Evolutionary conservation across 1,140 invertebrate genomes (phyloP).

Genomic region (Paraescarpia echinospica): DNA sequence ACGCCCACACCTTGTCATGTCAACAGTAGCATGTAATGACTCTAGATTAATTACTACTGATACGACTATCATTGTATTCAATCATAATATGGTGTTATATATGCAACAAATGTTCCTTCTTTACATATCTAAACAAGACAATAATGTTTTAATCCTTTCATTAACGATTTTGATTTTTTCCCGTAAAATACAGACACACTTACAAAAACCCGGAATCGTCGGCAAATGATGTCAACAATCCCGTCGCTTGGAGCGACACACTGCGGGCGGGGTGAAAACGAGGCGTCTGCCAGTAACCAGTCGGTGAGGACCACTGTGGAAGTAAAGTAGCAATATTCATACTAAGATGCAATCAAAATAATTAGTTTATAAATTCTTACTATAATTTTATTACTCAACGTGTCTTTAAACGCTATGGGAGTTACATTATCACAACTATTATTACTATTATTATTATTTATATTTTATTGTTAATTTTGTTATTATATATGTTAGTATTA

Average conservation of each 20-base stretch:
- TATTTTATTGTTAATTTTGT: too few species aligned
- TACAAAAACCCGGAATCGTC: neutral
- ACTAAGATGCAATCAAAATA: too few species aligned
- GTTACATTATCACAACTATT: too few species aligned
- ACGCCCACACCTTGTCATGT: neutral
- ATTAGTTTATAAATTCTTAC: too few species aligned
- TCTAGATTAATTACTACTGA: neutral
- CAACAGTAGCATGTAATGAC: neutral
- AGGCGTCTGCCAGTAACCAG: neutral
- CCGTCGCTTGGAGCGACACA: neutral
- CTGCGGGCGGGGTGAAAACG: neutral
- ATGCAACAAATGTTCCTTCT: neutral
- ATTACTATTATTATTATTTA: too few species aligned
- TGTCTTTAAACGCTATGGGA: too few species aligned
- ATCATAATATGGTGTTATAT: neutral
- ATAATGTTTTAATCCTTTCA: neutral
- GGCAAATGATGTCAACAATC: neutral
- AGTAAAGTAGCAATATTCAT: neutral
- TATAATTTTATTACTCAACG: too few species aligned
- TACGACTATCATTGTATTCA: neutral
- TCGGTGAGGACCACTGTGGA: neutral
- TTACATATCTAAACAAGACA: neutral
- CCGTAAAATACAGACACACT: neutral
- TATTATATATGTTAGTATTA: too few species aligned
- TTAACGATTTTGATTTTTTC: neutral